These are phyloP conservation scores for Brachypodius melanocephalos DNA, from an alignment of 2,113 vertebrate genomes.

Conservation along the genomic window DNA sequence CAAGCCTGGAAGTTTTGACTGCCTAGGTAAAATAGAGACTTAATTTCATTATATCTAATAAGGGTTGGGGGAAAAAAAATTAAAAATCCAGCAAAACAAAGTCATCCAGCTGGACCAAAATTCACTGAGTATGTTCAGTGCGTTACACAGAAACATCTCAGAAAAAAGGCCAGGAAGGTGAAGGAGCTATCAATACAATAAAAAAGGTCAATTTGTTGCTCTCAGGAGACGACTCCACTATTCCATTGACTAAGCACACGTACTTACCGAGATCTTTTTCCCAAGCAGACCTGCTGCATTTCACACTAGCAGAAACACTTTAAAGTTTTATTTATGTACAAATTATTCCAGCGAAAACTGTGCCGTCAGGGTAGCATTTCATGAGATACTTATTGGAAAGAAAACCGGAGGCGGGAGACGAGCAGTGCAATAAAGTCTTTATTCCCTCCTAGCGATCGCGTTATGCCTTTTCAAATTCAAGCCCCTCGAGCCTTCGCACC, in stretches of 20 bases:
- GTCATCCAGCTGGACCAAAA: not conserved
- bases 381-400: accelerated
- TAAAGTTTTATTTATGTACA: not conserved
- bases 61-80: not conserved
- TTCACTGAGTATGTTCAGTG: too few species aligned
- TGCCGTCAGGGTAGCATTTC: not conserved
- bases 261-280: accelerated
- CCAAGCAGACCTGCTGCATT: not conserved
- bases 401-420: accelerated
- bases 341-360: not conserved
- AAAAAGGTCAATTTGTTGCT: not conserved
- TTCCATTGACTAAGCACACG: not conserved
- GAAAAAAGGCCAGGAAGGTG: not conserved
- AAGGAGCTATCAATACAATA: not conserved
- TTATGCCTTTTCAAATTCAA: not conserved
- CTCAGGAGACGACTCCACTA: not conserved
- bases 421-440: accelerated
- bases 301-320: not conserved
- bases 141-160: not conserved
- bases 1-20: not conserved
- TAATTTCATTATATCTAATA: not conserved
- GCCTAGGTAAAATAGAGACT: accelerated
- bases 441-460: accelerated
- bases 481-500: accelerated
- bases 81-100: accelerated